Base-by-base conservation (phyloP, 2,888 invertebrate species). In the Drosophila mercatorum region DNA sequence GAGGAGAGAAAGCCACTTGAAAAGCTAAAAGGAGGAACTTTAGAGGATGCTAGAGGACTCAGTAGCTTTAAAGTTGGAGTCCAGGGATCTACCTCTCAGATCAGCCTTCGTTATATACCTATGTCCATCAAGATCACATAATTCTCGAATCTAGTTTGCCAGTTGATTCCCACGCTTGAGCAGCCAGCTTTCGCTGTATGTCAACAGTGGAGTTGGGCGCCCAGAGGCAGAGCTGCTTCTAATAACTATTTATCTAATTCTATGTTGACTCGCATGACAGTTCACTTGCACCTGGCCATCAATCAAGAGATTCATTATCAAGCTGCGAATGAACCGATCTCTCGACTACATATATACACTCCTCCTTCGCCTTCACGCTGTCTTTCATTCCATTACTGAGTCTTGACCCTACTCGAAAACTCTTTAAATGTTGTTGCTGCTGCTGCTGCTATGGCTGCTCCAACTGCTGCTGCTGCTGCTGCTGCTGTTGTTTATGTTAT, bases 401-500 rank as follows among this genome's bases (percentile, higher is more conserved):
- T 47, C 61, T 49, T 58, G 59, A 68, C 62, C 55, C 63, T 46
- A 58, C 49, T 46, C 61, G 58, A 68, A 68, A 75, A 62, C 51
- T 66, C 66, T 62, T 22, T 22, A 31, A 61, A 31, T 51, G 22
- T 46, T 22, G 49, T 51, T 46, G 65, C 12, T 51, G 66, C 44
- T 68, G 57, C 51, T 14, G 0, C 14, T 34, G 31, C 17, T 17
- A 17, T 6, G 49, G 26, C 44, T 60, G 71, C 40, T 65, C 5
- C 22, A 5, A 34, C 8, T 56, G 46, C 28, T 40, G 46, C 5
- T 49, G 58, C 28, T 65, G 60, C 40, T 66, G 60, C 40, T 66
- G 75, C 14, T 66, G 66, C 44, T 78, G 60, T 61, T 81, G 78
- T 78, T 83, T 70, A 71, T 80, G 75, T 78, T 83, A 83, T 83